These are phyloP conservation scores for Euglossa dilemma DNA, from an alignment of 1,140 invertebrate species.

Conservation along the genomic window DNA sequence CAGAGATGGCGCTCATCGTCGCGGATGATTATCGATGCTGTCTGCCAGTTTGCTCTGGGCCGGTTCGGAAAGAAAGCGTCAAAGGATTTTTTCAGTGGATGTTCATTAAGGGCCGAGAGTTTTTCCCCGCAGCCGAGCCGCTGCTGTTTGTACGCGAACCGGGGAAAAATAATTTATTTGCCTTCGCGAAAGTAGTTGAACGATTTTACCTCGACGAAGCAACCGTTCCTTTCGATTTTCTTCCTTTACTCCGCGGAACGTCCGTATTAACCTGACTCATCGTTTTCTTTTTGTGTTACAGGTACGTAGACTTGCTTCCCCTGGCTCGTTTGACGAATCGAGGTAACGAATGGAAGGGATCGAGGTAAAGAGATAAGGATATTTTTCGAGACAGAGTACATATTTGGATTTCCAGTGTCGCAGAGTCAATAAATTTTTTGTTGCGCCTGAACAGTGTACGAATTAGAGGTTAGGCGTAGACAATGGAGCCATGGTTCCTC, in stretches of 20 bases:
- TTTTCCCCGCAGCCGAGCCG: conserved; percentile 2
- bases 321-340: background rate
- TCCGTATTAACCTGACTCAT: conserved; percentile 32
- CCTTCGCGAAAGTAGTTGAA: background rate
- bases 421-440: too few species aligned
- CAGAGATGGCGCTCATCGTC: conserved; percentile 34
- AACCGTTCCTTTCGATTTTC: conserved; percentile 14
- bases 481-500: background rate
- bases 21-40: conserved; percentile 50
- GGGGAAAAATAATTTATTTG: conserved; percentile 47
- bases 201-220: conserved; percentile 18
- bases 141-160: conserved; percentile 9
- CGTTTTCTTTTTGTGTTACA: conserved; percentile 58
- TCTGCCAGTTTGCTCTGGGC: conserved; percentile 47
- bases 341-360: background rate
- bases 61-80: conserved; percentile 16
- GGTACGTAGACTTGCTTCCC: conserved; percentile 49
- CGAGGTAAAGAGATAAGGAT: conserved; percentile 11
- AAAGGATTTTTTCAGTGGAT: conserved; percentile 26
- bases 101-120: conserved; percentile 39
- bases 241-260: conserved; percentile 10
- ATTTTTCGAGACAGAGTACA: background rate
- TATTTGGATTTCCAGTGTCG: too few species aligned
- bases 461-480: background rate
- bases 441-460: background rate